Conservation (phyloP, 2,797 vertebrate species). For the Setipinna tenuifilis region DNA sequence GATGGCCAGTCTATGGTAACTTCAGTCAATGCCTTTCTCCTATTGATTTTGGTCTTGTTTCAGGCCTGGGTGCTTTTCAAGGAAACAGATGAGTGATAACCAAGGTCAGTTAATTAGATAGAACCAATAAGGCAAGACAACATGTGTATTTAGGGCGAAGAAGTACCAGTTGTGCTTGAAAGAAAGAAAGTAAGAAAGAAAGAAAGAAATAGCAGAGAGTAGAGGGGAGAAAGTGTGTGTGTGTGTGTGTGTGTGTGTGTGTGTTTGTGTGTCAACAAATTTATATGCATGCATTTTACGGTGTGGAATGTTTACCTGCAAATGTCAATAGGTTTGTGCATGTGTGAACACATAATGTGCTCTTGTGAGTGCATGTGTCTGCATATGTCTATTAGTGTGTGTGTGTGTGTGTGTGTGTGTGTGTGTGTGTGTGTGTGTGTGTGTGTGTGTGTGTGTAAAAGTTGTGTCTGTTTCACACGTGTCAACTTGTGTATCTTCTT, state of each 20-base stretch:
- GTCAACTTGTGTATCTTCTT: background rate
- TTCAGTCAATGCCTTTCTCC: background rate
- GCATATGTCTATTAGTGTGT: background rate
- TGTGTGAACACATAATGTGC: background rate
- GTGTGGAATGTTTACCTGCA: background rate
- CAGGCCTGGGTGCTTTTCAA: background rate
- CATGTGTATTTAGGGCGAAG: background rate
- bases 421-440: background rate
- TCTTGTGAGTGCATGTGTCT: background rate
- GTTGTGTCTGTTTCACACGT: conserved; percentile 1
- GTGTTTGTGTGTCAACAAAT: background rate
- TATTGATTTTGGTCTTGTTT: conserved; percentile 2
- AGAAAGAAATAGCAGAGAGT: conserved; percentile 34
- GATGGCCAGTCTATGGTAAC: background rate
- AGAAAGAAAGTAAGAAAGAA: background rate
- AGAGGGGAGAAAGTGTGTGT: conserved; percentile 1
- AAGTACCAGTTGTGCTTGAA: too few species aligned
- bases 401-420: background rate
- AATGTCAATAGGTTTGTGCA: conserved; percentile 22
- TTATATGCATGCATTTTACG: background rate
- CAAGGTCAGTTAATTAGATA: background rate
- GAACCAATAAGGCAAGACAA: conserved; percentile 2
- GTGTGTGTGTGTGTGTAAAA: background rate
- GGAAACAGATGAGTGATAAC: background rate
- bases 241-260: background rate